A percentile compares a stretch with the other conserved stretches of the same genome.
Evolutionary conservation across 2,797 vertebrate species (phyloP).

Genomic region (Cynopterus sphinx): DNA sequence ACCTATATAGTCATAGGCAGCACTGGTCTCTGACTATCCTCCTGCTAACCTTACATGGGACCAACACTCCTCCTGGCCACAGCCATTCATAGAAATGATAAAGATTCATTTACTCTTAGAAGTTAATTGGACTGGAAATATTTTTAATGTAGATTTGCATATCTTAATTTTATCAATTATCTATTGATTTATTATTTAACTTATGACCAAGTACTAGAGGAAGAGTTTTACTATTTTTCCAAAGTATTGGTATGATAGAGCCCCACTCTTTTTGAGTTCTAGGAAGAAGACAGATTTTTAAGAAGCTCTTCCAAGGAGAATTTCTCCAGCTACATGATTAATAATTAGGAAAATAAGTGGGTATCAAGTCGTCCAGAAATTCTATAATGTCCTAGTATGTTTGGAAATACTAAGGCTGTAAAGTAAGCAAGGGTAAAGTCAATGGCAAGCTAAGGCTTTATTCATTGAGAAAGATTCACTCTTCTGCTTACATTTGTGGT

Average conservation of each 20-base stretch:
- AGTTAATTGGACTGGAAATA: neutral
- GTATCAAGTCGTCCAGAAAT: neutral
- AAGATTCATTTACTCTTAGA: neutral
- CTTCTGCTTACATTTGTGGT: neutral
- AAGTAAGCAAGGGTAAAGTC: neutral
- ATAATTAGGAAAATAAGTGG: neutral
- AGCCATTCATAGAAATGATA: neutral
- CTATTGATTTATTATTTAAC: neutral
- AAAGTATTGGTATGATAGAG: neutral
- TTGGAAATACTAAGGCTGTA: neutral
- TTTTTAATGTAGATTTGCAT: neutral
- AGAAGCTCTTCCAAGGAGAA: neutral
- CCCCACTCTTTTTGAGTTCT: neutral
- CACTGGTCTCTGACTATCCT: neutral
- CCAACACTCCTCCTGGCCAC: neutral
- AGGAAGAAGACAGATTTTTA: neutral
- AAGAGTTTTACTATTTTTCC: neutral
- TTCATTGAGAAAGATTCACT: neutral
- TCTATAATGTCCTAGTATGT: neutral
- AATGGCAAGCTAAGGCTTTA: neutral
- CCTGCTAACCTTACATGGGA: too few relatives aligned
- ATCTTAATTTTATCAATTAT: neutral
- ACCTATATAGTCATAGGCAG: accelerated
- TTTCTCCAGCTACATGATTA: neutral
- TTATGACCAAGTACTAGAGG: neutral